Conservation (phyloP, 2,113 vertebrate genomes). For the Myotis lucifugus region DNA sequence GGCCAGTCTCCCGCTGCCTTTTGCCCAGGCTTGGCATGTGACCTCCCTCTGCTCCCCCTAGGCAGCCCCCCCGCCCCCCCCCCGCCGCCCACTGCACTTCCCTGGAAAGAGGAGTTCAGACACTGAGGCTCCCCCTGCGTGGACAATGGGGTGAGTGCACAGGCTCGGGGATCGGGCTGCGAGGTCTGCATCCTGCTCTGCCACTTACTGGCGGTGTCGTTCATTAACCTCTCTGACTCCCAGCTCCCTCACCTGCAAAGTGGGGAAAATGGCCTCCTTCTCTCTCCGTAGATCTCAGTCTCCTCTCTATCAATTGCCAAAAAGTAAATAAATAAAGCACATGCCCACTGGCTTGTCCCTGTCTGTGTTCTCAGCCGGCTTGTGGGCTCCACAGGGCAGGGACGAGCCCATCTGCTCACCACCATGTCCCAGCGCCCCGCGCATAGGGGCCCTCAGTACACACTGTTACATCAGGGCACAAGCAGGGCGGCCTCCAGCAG, state of each 20-base stretch:
- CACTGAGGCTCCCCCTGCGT: neutral
- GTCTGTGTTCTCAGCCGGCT: neutral
- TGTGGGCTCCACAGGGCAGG: neutral
- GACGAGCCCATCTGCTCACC: neutral
- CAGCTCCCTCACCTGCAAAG: neutral
- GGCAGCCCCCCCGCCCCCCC: neutral
- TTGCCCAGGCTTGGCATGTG: neutral
- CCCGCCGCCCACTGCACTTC: neutral
- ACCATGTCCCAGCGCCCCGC: fast-evolving
- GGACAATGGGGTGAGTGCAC: neutral
- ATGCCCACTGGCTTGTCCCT: no score
- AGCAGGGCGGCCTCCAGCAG: neutral
- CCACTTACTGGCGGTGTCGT: neutral
- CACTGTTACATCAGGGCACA: neutral
- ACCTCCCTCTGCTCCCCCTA: neutral
- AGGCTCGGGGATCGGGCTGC: neutral
- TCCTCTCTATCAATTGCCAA: neutral
- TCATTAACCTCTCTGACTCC: neutral
- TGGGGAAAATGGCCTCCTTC: neutral
- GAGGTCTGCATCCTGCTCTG: no score
- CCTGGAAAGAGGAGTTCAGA: neutral
- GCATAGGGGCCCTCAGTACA: neutral
- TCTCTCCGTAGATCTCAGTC: neutral
- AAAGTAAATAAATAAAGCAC: neutral
- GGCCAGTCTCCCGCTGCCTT: neutral